phyloP scores from a whole-genome alignment of 30 jellyfish, hydroid and myxozoan species.

The Clytia hemisphaerica region DNA sequence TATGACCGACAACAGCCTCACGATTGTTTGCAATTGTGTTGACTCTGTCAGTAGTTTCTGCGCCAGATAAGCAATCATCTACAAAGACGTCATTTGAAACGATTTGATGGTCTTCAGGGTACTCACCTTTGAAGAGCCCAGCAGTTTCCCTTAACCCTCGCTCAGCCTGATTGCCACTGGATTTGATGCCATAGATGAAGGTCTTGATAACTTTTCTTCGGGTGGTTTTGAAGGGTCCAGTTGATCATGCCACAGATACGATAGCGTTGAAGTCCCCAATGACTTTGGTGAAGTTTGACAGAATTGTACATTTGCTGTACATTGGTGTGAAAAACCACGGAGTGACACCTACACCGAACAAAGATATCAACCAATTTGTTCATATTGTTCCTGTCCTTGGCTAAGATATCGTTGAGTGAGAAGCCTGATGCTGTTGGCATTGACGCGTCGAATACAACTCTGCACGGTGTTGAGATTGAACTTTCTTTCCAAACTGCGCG shows the following conservation, averaged over 20 bases:
- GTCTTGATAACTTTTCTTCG: conserved; percentile 7
- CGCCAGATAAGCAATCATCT: conserved; percentile 5
- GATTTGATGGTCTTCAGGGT: not conserved
- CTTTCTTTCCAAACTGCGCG: too few species aligned
- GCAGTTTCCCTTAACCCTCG: not conserved
- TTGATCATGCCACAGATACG: conserved; percentile 11
- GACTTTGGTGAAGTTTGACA: not conserved
- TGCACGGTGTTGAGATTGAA: too few species aligned
- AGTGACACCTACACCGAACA: conserved; percentile 2
- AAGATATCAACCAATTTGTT: conserved; percentile 12
- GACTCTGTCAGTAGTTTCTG: not conserved
- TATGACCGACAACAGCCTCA: not conserved
- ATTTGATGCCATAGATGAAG: not conserved
- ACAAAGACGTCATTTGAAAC: not conserved
- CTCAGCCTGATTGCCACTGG: conserved; percentile 3
- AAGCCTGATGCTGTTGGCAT: not conserved
- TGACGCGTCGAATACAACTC: too few species aligned
- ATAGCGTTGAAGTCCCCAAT: conserved; percentile 1
- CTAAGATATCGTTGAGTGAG: not conserved
- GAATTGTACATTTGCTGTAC: conserved; percentile 1
- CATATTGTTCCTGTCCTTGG: not conserved
- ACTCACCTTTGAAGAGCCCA: not conserved
- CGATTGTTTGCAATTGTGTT: not conserved
- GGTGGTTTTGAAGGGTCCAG: conserved; percentile 8
- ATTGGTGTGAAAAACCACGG: too few species aligned